Evolutionary conservation across 2,888 invertebrate genomes (phyloP), one percentile per base, ranked within the genome.

Genomic region (Cremastinae sp.): DNA sequence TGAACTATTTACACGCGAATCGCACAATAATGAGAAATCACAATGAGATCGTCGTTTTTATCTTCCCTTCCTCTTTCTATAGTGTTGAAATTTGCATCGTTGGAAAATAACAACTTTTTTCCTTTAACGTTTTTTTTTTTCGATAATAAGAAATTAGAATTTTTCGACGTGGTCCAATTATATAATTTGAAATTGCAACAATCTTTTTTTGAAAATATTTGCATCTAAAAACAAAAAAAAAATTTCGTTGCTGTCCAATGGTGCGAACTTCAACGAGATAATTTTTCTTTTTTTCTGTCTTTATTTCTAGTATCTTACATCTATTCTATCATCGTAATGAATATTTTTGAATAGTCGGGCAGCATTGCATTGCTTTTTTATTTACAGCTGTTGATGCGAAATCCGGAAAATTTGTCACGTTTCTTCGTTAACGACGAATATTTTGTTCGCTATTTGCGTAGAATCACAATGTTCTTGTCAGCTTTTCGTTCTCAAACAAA

Each of bases 21-120:
- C 79, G 78, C 81, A 81, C 79, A 83, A 81, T 79, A 82, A 82
- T 84, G 75, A 83, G 28, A 83, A 86, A 82, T 83, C 83, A 85
- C 83, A 84, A 84, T 86, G 86, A 86, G 85, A 87, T 85, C 84
- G 79, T 85, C 78, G 78, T 79, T 79, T 81, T 78, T 79, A 61
- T 45, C 22, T n/a, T 47, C 39, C 28, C 2, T 28, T 28, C 28
- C 5, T 28, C 2, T 2, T 28, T 28, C 5, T 5, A 28, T 28
- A 28, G 28, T 28, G 28, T 5, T n/a, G 28, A 5, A 28, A 5
- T 5, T 28, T 28, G 28, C 28, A 28, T 28, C 28, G 5, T 28
- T 28, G 28, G 28, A 28, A 28, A 28, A 28, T 28, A 28, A 28
- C 2, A 28, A 28, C 5, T 5, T 28, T 28, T 28, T n/a, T n/a